Evolutionary conservation across 2,888 invertebrate genomes (phyloP), one percentile per base, ranked within the genome.

Genomic region (Tetramorium bicarinatum): DNA sequence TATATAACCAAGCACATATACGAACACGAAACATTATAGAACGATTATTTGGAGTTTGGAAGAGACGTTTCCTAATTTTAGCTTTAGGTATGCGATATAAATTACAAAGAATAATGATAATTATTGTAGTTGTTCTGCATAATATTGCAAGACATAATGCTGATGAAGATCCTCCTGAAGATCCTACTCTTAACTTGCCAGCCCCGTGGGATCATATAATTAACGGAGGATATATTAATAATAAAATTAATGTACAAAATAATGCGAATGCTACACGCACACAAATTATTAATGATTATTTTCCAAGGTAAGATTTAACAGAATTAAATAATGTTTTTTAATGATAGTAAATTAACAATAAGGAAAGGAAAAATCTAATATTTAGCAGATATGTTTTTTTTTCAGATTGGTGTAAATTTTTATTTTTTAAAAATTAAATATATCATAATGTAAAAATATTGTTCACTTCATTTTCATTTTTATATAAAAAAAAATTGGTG

Each of bases 211-310:
- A 52, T 52, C 52, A 52, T 52, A n/a, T 52, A n/a, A 52, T 52
- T 52, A 52, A 52, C 9, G 52, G n/a, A 52, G 52, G 52, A n/a
- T 52, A n/a, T n/a, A 52, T 52, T 52, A 52, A 52, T n/a, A n/a
- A 52, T 52, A n/a, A 52, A n/a, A n/a, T n/a, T 52, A n/a, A 52
- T 52, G 9, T n/a, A 52, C 52, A 52, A 52, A 52, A 52, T 52
- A n/a, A n/a, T 52, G n/a, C 7, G 8, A 52, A 52, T 52, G 52
- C 52, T 52, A n/a, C 52, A n/a, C 52, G 52, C 2, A 52, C 8
- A n/a, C 52, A 52, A 52, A 52, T 52, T 52, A 52, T 52, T 52
- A n/a, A 52, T 52, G n/a, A 52, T n/a, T 52, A 52, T n/a, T 52
- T 52, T 52, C n/a, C 8, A n/a, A 52, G 18, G 18, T 52, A 52